Percentiles rank a stretch among this genome's conserved stretches.
Evolutionary conservation across 2,797 vertebrate species (phyloP).

Genomic region (Cossypha heuglini): DNA sequence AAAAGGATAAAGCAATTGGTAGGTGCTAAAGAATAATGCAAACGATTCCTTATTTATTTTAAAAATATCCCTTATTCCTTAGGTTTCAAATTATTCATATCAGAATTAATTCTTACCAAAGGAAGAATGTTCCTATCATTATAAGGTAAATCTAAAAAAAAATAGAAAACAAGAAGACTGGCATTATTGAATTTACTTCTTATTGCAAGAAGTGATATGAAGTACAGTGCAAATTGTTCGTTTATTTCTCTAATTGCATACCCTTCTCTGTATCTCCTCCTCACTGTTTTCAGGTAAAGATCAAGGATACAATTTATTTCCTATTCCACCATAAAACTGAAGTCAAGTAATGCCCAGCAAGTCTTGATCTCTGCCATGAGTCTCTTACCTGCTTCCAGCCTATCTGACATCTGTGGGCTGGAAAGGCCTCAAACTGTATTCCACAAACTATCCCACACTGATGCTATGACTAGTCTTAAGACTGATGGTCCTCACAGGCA

Average conservation of each 20-base stretch:
- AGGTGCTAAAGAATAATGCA: background rate
- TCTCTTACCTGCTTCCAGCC: background rate
- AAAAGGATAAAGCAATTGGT: background rate
- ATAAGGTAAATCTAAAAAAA: background rate
- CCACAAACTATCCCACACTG: background rate
- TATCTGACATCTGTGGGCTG: background rate
- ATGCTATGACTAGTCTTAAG: background rate
- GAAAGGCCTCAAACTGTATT: background rate
- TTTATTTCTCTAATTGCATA: background rate
- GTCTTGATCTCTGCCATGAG: background rate
- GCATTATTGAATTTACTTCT: background rate
- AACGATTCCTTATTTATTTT: background rate
- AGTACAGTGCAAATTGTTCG: background rate
- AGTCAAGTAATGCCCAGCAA: background rate
- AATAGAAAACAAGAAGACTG: background rate
- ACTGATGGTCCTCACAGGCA: background rate
- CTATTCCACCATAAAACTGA: background rate
- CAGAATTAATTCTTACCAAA: background rate
- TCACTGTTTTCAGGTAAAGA: background rate
- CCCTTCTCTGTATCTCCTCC: background rate
- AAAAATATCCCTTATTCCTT: background rate
- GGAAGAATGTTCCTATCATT: background rate
- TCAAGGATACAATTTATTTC: background rate
- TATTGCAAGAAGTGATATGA: background rate
- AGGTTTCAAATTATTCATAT: background rate